Conservation (phyloP, 1,140 invertebrate species). For the Batillaria attramentaria region DNA sequence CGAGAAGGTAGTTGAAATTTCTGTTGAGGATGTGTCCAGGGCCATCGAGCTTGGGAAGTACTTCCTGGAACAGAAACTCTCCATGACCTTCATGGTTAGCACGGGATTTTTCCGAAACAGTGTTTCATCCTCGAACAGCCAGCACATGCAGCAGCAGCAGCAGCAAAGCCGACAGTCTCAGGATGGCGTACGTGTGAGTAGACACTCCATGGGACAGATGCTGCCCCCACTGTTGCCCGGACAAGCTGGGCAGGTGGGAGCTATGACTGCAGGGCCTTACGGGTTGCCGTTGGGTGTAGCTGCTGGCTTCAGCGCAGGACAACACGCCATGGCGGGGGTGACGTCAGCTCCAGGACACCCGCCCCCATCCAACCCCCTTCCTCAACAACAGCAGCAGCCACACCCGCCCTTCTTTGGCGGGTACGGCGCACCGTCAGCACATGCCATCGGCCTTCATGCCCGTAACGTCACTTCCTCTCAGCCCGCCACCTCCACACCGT, state of each 20-base stretch:
- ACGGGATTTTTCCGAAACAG: conserved; percentile 40
- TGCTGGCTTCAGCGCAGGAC: no score
- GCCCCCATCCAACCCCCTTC: background rate
- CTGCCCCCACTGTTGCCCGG: no score
- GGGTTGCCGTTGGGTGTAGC: no score
- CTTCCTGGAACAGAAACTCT: conserved; percentile 53
- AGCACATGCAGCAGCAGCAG: background rate
- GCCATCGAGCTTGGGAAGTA: conserved; percentile 49
- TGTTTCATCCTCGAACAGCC: conserved; percentile 12
- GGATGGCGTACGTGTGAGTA: no score
- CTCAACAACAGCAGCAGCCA: background rate
- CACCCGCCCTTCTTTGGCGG: background rate
- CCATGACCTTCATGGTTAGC: conserved; percentile 48
- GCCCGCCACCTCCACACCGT: conserved; percentile 14
- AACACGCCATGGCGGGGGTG: background rate
- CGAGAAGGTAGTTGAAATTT: background rate
- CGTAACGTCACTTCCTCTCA: background rate
- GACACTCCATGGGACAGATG: no score
- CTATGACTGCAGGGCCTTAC: no score
- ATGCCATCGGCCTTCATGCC: background rate
- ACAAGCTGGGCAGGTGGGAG: no score
- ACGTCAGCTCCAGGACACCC: no score
- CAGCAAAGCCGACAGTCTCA: background rate
- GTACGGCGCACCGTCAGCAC: background rate
- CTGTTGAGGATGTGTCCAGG: background rate